Base-by-base conservation (phyloP, 2,113 vertebrate species). In the Gallinago paraguaiae region DNA sequence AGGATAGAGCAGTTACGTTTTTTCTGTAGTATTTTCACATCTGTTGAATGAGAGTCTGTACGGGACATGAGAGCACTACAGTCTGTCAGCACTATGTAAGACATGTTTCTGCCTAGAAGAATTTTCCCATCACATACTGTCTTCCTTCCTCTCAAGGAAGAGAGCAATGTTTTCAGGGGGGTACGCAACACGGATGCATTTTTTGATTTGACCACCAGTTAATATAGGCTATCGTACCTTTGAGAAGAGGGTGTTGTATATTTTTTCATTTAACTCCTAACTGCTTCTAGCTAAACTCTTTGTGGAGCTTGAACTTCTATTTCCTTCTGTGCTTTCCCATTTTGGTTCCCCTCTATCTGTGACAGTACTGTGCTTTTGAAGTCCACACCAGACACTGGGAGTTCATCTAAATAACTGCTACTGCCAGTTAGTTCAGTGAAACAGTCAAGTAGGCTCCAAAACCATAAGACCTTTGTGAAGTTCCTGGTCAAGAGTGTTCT, bases 321-420 rank as follows among this genome's bases (percentile, higher is more conserved):
- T 90, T 82, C 30, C 13, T 76, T 88, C 28, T 54, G 4, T 63
- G 63, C 11, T 71, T 74, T 56, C 50, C 45, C 11, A 9, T 83
- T 71, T 79, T 51, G 9, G 9, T 35, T 59, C 10, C 7, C 10
- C 35, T 80, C n/a, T 7, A 0, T 13, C 59, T 71, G 16, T 67
- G 75, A 23, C 25, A 46, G 53, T 92, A 9, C 37, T 82, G 5
- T 63, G n/a, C 35, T 79, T 75, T 53, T 86, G 35, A 81, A 89
- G 64, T 81, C 1, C 0, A 28, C 6, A 2, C 45, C 2, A 7
- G 31, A 35, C 2, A 5, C 28, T 50, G 50, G 25, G 39, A 71
- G 28, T 85, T 82, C 10, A 22, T 82, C 25, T 82, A 7, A 64
- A 64, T 70, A 88, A 35, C 39, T 83, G 7, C 35, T 90, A 6